A percentile compares a stretch with the other conserved stretches of the same genome.
phyloP scores from a whole-genome alignment of 1,140 invertebrate species.

The Eriocheir sinensis region DNA sequence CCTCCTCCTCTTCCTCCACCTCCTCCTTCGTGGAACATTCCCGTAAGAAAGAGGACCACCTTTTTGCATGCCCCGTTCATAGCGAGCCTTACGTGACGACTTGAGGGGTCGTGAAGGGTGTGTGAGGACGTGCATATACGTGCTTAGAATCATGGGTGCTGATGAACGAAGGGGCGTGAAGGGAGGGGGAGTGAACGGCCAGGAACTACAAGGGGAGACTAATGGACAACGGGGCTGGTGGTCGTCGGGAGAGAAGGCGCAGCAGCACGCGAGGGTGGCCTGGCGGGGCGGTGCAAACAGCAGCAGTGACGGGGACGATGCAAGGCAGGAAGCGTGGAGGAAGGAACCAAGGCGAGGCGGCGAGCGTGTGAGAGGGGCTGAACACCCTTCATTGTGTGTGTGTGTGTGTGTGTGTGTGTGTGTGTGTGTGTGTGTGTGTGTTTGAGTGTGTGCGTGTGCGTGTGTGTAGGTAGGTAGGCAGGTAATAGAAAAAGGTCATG shows the following conservation, averaged over 20 bases:
- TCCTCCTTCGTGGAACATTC: background rate
- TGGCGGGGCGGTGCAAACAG: background rate
- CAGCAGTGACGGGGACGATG: background rate
- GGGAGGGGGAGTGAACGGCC: background rate
- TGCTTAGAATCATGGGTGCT: background rate
- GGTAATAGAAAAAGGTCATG: background rate
- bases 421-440: slow-evolving; percentile 55
- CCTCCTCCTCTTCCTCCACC: slow-evolving; percentile 15
- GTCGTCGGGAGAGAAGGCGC: background rate
- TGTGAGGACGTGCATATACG: too few relatives aligned
- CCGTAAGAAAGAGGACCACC: background rate
- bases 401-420: slow-evolving; percentile 50
- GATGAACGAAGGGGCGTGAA: background rate
- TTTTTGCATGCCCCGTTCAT: background rate
- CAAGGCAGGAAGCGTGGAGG: background rate
- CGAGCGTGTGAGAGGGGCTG: background rate
- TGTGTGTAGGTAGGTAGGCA: background rate
- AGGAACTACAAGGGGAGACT: slow-evolving; percentile 36
- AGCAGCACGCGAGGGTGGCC: background rate
- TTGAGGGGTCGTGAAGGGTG: background rate
- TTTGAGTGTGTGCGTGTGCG: slow-evolving; percentile 42
- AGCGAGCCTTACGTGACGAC: background rate
- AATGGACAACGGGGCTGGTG: slow-evolving; percentile 49
- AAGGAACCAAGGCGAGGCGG: background rate
- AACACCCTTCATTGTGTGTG: background rate